Evolutionary conservation across 2,888 invertebrate species (phyloP), one percentile per base, ranked within the genome.

Genomic region (Dione vanillae): DNA sequence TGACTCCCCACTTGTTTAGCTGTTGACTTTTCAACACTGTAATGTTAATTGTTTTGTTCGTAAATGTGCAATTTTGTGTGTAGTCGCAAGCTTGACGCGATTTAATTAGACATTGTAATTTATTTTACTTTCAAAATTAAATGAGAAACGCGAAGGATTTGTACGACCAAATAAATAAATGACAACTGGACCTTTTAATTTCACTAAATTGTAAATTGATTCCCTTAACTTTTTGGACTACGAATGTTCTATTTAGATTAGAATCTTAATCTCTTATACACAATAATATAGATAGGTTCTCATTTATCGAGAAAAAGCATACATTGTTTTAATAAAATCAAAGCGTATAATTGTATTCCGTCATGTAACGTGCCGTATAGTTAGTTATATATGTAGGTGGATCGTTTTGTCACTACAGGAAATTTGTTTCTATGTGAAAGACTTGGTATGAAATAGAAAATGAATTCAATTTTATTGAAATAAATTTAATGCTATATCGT

Each of bases 11-110:
- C 67, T 69, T 64, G 64, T 58, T 56, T 49, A 58, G 56, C 52
- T 65, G 69, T 69, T 69, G 64, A 65, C 69, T 69, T 69, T 69
- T 69, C 49, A 65, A 69, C 69, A 51, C 65, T 14, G 58, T 69
- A 51, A 65, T 65, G 45, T 58, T 65, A 51, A 65, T 69, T 69
- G 65, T 69, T 65, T 69, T 47, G 58, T 35, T 56, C 51, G n/a
- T 47, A 51, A 35, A 59, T 41, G 27, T 67, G 59, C 67, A 43
- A 51, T 59, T 37, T 67, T 47, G 45, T 61, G n/a, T 37, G 40
- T 49, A 37, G 43, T 67, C 19, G 37, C 9, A 49, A 64, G 12
- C 19, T 49, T 49, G 5, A 64, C 9, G 37, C 11, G 37, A 49
- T 64, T 64, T 49, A 64, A 64, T 47, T 49, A 19, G 35, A 16